Conservation (phyloP, 1,140 invertebrate genomes). For the Lerema accius region DNA sequence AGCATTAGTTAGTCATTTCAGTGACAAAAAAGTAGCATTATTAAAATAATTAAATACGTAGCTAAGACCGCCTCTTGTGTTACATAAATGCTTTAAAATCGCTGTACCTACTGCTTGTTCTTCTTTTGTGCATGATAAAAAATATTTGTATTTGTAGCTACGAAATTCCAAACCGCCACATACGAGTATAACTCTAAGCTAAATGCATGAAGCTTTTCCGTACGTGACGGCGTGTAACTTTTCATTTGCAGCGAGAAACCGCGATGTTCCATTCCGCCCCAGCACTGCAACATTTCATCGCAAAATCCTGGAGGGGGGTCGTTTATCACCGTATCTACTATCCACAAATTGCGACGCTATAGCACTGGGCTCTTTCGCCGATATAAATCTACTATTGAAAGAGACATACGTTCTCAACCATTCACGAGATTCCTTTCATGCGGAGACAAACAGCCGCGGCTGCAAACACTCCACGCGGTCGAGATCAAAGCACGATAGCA, state of each 20-base stretch:
- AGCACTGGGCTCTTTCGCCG: constrained; percentile 53
- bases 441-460: constrained; percentile 68
- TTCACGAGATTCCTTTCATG: constrained; percentile 69
- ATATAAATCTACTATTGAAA: constrained; percentile 80
- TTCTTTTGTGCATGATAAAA: no score
- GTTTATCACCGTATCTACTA: constrained; percentile 74
- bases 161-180: no score
- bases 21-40: no score
- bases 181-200: no score
- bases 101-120: no score
- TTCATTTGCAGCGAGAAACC: constrained; percentile 1
- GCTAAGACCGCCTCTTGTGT: no score
- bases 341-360: constrained; percentile 76
- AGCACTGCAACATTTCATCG: constrained; percentile 20
- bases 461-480: constrained; percentile 66
- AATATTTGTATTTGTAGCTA: no score
- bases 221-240: no score
- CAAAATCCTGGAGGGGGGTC: constrained; percentile 18
- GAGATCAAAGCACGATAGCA: constrained; percentile 79
- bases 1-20: no score
- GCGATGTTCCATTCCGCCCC: not conserved
- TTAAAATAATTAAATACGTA: no score
- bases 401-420: constrained; percentile 52
- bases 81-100: no score
- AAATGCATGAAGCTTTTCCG: no score